Evolutionary conservation across 2,113 vertebrate species (phyloP), one percentile per base, ranked within the genome.

Genomic region (Calypte anna): DNA sequence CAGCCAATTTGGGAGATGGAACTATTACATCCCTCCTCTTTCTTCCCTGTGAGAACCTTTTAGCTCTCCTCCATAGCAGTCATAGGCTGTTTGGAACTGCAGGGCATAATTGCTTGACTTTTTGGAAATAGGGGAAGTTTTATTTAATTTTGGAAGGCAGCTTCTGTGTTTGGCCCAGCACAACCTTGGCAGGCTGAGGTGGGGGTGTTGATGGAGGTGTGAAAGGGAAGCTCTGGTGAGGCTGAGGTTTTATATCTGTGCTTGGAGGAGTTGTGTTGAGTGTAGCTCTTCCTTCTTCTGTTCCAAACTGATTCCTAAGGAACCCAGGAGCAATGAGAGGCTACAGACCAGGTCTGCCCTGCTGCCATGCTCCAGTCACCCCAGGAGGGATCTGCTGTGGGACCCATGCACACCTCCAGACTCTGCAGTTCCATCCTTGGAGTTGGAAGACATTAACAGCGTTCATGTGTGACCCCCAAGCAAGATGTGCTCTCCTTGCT

Each of bases 351-450:
- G 74, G 22, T 23, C 76, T 30, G 18, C 30, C 1, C 48, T 22
- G 76, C 43, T 73, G 31, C 38, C 10, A 3, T 67, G 77, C 44
- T 72, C 44, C 73, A 7, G 24, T 20, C 7, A 1, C 72, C n/a
- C 0, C 86, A 25, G 78, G 22, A 79, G 20, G 43, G 55, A 51
- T n/a, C 7, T 51, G 46, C n/a, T 13, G 2, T 23, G 80, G n/a
- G 18, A 67, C 8, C 0, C 2, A 40, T 9, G 44, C 46, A 24
- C 43, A 33, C 61, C 62, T 66, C 40, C 40, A 46, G 16, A 5
- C 46, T 74, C 36, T 16, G 7, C 0, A 5, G 69, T 54, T 27
- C 44, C 38, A 30, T 89, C n/a, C 58, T 46, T 0, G 0, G 3
- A 30, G 15, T 2, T 50, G 78, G 55, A 28, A 31, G 43, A 28